phyloP scores from a whole-genome alignment of 2,797 vertebrate species.

The Rhinichthys osculus region DNA sequence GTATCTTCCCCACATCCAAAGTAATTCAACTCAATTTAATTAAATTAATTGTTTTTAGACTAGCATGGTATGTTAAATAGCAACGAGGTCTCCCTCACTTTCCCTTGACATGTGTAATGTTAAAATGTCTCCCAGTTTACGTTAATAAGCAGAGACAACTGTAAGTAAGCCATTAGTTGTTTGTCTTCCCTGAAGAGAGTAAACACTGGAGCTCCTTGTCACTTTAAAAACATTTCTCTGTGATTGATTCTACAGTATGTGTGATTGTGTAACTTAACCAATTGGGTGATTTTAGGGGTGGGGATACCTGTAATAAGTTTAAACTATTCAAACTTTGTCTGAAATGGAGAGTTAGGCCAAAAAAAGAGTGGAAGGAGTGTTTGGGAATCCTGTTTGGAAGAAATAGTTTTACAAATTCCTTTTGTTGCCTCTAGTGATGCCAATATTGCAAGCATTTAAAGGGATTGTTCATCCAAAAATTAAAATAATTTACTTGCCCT shows the following conservation, averaged over 20 bases:
- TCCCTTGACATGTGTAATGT: not conserved
- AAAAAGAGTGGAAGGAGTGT: not conserved
- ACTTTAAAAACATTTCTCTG: not conserved
- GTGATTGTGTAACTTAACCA: not conserved
- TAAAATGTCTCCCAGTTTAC: not conserved
- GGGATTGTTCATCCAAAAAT: not conserved
- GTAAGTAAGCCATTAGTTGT: not conserved
- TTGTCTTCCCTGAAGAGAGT: not conserved
- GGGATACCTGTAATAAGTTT: not conserved
- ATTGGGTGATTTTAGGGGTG: not conserved
- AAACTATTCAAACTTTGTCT: not conserved
- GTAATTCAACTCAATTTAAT: not conserved
- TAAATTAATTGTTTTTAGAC: not conserved
- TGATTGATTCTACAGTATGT: not conserved
- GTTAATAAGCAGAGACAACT: slow-evolving; percentile 1
- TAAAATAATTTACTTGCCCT: rapidly evolving
- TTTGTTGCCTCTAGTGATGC: not conserved
- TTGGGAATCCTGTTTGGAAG: not conserved
- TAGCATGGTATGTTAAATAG: not conserved
- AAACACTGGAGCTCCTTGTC: not conserved
- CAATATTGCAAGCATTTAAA: not conserved
- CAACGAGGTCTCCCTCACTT: not conserved
- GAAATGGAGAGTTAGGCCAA: not conserved
- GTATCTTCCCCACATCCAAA: not conserved
- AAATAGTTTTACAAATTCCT: not conserved